A percentile compares a stretch with the other conserved stretches of the same genome.
Evolutionary conservation across 2,888 invertebrate genomes (phyloP).

Genomic region (Caradrina kadenii): DNA sequence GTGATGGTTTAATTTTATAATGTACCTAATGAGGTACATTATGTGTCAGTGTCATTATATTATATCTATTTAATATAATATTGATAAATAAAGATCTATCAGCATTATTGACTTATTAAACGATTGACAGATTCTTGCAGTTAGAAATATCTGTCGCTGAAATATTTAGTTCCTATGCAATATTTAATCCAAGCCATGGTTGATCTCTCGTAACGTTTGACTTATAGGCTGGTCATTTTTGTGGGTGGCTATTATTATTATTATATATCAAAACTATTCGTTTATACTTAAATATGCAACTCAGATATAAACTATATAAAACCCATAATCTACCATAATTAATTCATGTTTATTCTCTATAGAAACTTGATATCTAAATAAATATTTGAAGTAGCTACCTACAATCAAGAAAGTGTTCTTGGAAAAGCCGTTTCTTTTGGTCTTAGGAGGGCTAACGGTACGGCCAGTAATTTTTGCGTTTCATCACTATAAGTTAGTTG

Average conservation of each 20-base stretch:
- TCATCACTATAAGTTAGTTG: slow-evolving; percentile 21
- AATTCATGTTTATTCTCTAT: too few species aligned
- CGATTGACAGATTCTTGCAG: too few species aligned
- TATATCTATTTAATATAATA: too few species aligned
- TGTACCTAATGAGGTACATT: not conserved
- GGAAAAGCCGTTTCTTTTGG: slow-evolving; percentile 1
- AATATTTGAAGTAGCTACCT: slow-evolving; percentile 6
- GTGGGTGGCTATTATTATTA: slow-evolving; percentile 13
- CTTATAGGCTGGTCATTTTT: slow-evolving; percentile 28
- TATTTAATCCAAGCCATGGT: slow-evolving; percentile 22
- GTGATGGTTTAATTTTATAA: slow-evolving; percentile 5
- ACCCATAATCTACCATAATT: too few species aligned
- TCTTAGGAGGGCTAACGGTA: slow-evolving; percentile 1
- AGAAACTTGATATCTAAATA: not conserved
- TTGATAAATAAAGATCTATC: too few species aligned
- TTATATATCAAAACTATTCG: slow-evolving; percentile 22
- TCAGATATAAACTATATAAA: too few species aligned
- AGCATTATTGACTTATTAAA: too few species aligned
- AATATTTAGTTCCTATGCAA: too few species aligned
- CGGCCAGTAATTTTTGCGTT: slow-evolving; percentile 11
- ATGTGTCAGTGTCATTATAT: too few species aligned
- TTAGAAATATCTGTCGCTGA: too few species aligned
- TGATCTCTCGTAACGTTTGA: slow-evolving; percentile 22
- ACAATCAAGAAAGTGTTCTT: not conserved
- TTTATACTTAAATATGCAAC: too few species aligned